Conservation (phyloP, 2,113 vertebrate species). For the Eurystomus gularis region DNA sequence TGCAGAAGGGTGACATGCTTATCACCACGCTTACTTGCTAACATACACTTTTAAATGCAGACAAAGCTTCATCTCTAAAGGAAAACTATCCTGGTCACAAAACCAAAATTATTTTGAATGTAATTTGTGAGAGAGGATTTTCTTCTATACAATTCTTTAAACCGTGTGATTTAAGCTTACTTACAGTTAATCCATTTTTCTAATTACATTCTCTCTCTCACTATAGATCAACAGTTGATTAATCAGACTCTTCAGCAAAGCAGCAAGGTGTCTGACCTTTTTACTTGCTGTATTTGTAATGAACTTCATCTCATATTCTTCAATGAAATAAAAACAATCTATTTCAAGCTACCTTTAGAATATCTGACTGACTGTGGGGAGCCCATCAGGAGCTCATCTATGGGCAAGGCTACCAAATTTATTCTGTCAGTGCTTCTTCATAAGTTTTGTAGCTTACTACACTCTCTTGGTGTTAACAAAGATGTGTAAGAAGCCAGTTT, state of each 20-base stretch:
- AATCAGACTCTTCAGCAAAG: conserved; percentile 9
- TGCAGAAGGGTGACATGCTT: not conserved
- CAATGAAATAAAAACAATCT: not conserved
- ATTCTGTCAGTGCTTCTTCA: not conserved
- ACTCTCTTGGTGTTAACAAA: not conserved
- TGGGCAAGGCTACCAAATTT: not conserved
- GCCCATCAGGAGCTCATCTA: not conserved
- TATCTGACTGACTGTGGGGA: not conserved
- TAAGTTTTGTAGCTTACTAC: not conserved
- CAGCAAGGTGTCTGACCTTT: conserved; percentile 32
- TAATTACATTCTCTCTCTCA: conserved; percentile 46
- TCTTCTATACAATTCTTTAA: not conserved
- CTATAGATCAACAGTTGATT: conserved; percentile 40
- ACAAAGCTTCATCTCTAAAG: not conserved
- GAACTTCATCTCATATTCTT: not conserved
- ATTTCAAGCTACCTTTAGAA: not conserved
- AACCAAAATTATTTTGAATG: not conserved
- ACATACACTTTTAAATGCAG: not conserved
- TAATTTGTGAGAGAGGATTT: not conserved
- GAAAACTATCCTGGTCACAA: not conserved
- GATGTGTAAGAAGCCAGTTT: not conserved
- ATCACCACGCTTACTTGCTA: not conserved
- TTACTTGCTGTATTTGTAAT: not conserved
- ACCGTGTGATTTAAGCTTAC: not conserved
- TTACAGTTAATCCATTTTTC: conserved; percentile 47